Evolutionary conservation across 2,797 vertebrate genomes (phyloP).

Genomic region (Prunella strophiata): DNA sequence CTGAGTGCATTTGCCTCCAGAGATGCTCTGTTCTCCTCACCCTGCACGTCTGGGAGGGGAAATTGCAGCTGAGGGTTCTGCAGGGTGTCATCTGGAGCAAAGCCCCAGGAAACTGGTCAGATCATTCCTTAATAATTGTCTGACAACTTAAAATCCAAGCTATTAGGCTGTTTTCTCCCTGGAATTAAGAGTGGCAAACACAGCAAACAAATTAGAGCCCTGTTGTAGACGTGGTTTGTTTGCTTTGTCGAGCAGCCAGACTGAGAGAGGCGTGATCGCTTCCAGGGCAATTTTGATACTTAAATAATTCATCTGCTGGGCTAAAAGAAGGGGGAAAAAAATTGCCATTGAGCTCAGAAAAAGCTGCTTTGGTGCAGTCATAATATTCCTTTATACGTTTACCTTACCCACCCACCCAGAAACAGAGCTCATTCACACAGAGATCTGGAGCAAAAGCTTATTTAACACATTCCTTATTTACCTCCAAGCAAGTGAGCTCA

Average conservation of each 20-base stretch:
- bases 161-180: not conserved
- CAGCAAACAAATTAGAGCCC: not conserved
- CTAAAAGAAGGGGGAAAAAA: not conserved
- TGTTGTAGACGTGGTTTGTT: not conserved
- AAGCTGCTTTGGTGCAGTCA: not conserved
- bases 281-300: not conserved
- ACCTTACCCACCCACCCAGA: not conserved
- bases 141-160: not conserved
- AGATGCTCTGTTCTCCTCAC: not conserved
- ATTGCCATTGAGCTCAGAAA: not conserved
- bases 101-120: not conserved
- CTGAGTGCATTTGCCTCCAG: not conserved
- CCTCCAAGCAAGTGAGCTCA: not conserved
- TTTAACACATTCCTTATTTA: not conserved
- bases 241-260: not conserved
- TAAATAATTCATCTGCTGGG: conserved; percentile 15
- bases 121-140: not conserved
- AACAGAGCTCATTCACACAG: not conserved
- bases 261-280: not conserved
- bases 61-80: not conserved
- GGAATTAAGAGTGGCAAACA: not conserved
- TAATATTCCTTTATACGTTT: not conserved
- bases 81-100: not conserved
- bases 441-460: not conserved
- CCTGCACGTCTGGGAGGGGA: not conserved